Base-by-base conservation (phyloP, 2,888 invertebrate genomes). In the Drosophila affinis region DNA sequence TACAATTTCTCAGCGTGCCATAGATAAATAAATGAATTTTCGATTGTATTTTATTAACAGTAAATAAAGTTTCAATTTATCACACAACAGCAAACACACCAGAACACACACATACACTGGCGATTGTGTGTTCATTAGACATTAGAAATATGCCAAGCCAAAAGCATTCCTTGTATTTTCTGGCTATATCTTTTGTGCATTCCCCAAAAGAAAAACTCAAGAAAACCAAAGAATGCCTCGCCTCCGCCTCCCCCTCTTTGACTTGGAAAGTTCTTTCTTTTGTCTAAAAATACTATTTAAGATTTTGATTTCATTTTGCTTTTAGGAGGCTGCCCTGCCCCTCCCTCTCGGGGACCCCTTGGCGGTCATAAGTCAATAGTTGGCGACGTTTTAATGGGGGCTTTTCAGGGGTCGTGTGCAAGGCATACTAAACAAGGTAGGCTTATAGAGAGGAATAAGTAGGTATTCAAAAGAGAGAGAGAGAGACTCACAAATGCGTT, bases 381-480 rank as follows among this genome's bases (percentile, higher is more conserved):
- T 77, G 88, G 79, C 75, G 81, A 84, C 87, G 75, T 84, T 82
- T 84, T 84, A 88, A 87, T 87, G 84, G 75, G 84, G 75, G 21
- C n/a, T 21, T 21, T 59, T 32, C 47, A 34, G 47, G 34, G 18
- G 39, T 49, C 62, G 60, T 58, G 62, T 63, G 62, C n/a, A n/a
- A n/a, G n/a, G n/a, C n/a, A n/a, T n/a, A n/a, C n/a, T n/a, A n/a
- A n/a, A n/a, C n/a, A n/a, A n/a, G n/a, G n/a, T n/a, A n/a, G n/a
- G n/a, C n/a, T n/a, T n/a, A n/a, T n/a, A n/a, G n/a, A n/a, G n/a
- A n/a, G n/a, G n/a, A n/a, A n/a, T n/a, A n/a, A n/a, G n/a, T n/a
- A n/a, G n/a, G n/a, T n/a, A n/a, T n/a, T n/a, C n/a, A n/a, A n/a
- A n/a, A n/a, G n/a, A n/a, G n/a, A n/a, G n/a, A n/a, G n/a, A n/a